Base-by-base conservation (phyloP, 2,888 invertebrate genomes). In the Trichogramma dendrolimi region DNA sequence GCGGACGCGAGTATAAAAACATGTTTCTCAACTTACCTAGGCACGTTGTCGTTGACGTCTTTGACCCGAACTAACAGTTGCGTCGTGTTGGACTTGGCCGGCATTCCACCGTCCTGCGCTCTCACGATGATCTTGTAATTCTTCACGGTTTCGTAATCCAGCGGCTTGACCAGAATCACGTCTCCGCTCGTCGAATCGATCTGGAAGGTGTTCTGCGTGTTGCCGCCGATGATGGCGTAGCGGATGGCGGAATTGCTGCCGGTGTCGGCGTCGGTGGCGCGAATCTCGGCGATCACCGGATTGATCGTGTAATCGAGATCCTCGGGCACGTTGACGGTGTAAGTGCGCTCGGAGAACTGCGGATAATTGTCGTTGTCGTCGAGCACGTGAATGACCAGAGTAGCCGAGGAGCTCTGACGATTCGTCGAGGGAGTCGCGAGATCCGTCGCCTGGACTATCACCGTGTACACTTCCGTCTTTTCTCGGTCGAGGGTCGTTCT, bases 321-420 rank as follows among this genome's bases (percentile, higher is more conserved):
- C 79, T 98, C 98, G 4, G 90, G 88, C 0, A 94, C 87, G 54
- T 88, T 87, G 0, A 94, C 90, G 0, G 91, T 90, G 79, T 96
- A 96, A 0, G 93, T 91, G 68, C 92, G 85, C 79, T 94, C 92
- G 55, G 90, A 89, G 79, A 95, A 95, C 78, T 95, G 94, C 0
- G 95, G 95, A 78, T 94, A 94, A 78, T 95, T 95, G 80, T 95
- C 95, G 72, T 94, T 94, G 75, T 94, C 95, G 71, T 96, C 95
- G 55, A 91, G 78, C 5, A 96, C 85, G 68, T 88, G 88, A 42
- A 96, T 87, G 67, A 91, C 85, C 47, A 96, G 86, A 41, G 90
- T 91, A 0, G 95, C 91, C 74, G 88, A 91, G 64, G 94, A 89
- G 0, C 92, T 90, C 71, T 87, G 84, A 63, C 94, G 84, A 58